Evolutionary conservation across 2,888 invertebrate species (phyloP).

Genomic region (Dicycla oo): DNA sequence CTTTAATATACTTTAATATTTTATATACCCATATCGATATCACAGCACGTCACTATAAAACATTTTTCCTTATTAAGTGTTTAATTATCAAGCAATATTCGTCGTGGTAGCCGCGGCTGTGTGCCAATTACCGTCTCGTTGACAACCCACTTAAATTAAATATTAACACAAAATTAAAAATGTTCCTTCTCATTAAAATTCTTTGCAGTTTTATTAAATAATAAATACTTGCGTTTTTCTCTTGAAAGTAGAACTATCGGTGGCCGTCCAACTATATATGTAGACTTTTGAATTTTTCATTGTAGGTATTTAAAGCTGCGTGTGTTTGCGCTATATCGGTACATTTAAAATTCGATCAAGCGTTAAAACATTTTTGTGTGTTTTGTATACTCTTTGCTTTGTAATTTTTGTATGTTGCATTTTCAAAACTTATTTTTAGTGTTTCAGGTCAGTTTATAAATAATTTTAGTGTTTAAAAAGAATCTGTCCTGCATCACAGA

Average conservation of each 20-base stretch:
- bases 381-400: background rate
- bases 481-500: background rate
- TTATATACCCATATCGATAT: background rate
- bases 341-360: slow-evolving; percentile 17
- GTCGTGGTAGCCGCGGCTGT: slow-evolving; percentile 13
- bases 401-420: too few species aligned
- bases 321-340: background rate
- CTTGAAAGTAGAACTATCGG: background rate
- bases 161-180: slow-evolving; percentile 48
- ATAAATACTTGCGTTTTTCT: slow-evolving; percentile 11
- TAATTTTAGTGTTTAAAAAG: background rate
- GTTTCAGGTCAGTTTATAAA: background rate
- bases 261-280: background rate
- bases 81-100: slow-evolving; percentile 48
- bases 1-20: too few species aligned
- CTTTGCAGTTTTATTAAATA: slow-evolving; percentile 28
- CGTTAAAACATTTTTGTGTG: too few species aligned
- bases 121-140: slow-evolving; percentile 41
- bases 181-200: slow-evolving; percentile 52
- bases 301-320: background rate
- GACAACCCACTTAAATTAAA: slow-evolving; percentile 49
- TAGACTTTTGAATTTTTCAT: slow-evolving; percentile 6
- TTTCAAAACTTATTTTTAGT: background rate
- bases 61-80: slow-evolving; percentile 23
- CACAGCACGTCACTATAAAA: slow-evolving; percentile 5